These are phyloP conservation scores for Arenaria interpres DNA, from an alignment of 2,113 vertebrate species.

Conservation along the genomic window DNA sequence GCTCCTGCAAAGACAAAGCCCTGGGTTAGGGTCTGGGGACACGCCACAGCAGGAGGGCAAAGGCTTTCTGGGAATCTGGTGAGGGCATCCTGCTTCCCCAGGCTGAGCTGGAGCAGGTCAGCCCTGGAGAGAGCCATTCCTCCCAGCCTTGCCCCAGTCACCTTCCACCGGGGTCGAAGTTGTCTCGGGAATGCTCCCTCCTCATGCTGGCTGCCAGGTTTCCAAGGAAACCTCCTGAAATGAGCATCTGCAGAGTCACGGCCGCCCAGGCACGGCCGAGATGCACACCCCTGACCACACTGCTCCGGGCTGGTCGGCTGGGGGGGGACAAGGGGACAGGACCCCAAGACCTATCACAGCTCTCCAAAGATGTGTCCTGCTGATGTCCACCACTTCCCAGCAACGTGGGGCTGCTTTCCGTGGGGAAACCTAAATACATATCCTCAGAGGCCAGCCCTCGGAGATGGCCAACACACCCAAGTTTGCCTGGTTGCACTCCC, in stretches of 20 bases:
- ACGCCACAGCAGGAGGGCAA: neutral
- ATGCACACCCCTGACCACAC: neutral
- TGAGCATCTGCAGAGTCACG: neutral
- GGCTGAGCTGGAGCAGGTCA: rapidly evolving
- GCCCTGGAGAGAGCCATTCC: neutral
- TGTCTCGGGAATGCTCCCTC: neutral
- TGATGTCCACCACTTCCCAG: neutral
- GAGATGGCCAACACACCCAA: neutral
- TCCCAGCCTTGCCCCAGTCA: neutral
- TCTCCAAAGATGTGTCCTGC: neutral
- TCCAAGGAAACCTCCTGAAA: conserved; percentile 43
- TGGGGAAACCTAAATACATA: neutral
- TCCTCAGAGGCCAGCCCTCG: neutral
- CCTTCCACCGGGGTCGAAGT: neutral
- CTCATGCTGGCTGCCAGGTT: neutral
- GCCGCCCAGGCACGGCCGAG: neutral
- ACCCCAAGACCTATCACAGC: rapidly evolving
- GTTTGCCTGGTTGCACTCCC: neutral
- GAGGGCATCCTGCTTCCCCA: neutral
- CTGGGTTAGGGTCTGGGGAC: neutral
- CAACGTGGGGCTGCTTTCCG: rapidly evolving
- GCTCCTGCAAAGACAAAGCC: conserved; percentile 82
- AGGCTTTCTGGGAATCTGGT: neutral
- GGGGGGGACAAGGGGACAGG: neutral
- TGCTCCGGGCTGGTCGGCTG: rapidly evolving